These are phyloP conservation scores for Catagonus wagneri DNA, from an alignment of 2,113 vertebrate genomes.

Conservation along the genomic window DNA sequence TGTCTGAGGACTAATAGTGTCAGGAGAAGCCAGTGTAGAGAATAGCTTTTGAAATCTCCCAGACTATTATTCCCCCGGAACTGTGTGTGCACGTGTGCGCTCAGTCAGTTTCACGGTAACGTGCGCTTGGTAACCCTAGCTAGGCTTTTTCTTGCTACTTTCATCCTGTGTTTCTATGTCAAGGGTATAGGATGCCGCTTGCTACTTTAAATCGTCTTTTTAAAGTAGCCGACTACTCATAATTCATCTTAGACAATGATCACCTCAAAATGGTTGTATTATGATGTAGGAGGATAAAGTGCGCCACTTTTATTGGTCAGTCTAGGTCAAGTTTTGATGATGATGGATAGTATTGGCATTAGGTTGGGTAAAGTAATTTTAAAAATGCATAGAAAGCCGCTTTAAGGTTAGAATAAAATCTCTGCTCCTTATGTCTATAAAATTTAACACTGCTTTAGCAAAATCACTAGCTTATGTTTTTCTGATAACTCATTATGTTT, in stretches of 20 bases:
- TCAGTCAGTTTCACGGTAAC: neutral
- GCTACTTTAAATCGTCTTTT: neutral
- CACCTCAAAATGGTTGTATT: neutral
- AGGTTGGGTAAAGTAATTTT: neutral
- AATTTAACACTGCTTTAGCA: neutral
- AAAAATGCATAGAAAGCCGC: neutral
- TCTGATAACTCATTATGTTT: neutral
- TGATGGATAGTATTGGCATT: neutral
- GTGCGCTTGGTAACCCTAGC: neutral
- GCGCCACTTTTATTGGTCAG: neutral
- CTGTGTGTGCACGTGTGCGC: neutral
- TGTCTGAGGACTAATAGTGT: neutral
- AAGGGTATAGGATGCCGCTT: neutral
- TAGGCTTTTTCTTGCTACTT: neutral
- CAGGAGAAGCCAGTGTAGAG: neutral
- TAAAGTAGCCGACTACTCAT: neutral
- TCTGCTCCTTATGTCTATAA: neutral
- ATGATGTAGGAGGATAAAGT: neutral
- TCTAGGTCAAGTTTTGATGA: constrained; percentile 27
- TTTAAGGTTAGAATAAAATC: neutral
- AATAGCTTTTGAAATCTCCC: neutral
- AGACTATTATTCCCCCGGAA: neutral
- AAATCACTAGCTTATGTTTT: neutral
- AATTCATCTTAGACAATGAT: neutral
- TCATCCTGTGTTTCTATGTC: neutral